phyloP scores from a whole-genome alignment of 2,888 invertebrate species.

The Cristatella mucedo region DNA sequence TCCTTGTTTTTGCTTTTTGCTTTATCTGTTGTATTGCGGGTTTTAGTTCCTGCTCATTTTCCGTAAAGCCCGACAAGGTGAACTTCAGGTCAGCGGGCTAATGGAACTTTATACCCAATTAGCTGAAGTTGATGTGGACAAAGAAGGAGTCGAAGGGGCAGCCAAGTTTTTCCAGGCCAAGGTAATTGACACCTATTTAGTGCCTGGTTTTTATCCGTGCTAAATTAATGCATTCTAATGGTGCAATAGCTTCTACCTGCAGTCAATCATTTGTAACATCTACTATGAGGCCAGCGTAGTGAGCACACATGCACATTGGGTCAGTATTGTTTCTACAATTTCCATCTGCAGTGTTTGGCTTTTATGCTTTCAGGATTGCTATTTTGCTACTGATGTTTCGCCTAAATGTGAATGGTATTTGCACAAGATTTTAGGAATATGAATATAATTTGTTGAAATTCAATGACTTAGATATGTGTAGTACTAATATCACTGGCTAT shows the following conservation, averaged over 20 bases:
- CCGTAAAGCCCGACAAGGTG: slow-evolving; percentile 78
- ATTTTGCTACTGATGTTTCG: too few relatives aligned
- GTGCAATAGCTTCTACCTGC: too few relatives aligned
- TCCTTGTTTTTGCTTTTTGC: not conserved
- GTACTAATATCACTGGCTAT: too few relatives aligned
- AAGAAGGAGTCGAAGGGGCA: slow-evolving; percentile 83
- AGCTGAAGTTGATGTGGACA: slow-evolving; percentile 78
- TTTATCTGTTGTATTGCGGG: slow-evolving; percentile 1
- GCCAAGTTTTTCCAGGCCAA: slow-evolving; percentile 91
- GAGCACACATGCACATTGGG: not conserved
- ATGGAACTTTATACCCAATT: slow-evolving; percentile 61
- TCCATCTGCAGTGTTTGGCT: not conserved
- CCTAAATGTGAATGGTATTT: too few relatives aligned
- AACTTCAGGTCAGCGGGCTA: slow-evolving; percentile 63
- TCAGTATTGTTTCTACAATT: slow-evolving; percentile 2
- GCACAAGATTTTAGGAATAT: too few relatives aligned
- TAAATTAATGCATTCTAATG: too few relatives aligned
- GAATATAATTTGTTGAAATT: too few relatives aligned
- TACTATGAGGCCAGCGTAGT: too few relatives aligned
- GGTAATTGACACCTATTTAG: slow-evolving; percentile 37
- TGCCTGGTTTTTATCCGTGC: not conserved
- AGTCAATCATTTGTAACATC: too few relatives aligned
- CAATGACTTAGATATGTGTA: too few relatives aligned
- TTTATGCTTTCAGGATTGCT: too few relatives aligned
- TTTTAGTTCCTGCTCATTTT: slow-evolving; percentile 47